A percentile compares a stretch with the other conserved stretches of the same genome.
Evolutionary conservation across 2,888 invertebrate species (phyloP).

Genomic region (Notodonta ziczac): DNA sequence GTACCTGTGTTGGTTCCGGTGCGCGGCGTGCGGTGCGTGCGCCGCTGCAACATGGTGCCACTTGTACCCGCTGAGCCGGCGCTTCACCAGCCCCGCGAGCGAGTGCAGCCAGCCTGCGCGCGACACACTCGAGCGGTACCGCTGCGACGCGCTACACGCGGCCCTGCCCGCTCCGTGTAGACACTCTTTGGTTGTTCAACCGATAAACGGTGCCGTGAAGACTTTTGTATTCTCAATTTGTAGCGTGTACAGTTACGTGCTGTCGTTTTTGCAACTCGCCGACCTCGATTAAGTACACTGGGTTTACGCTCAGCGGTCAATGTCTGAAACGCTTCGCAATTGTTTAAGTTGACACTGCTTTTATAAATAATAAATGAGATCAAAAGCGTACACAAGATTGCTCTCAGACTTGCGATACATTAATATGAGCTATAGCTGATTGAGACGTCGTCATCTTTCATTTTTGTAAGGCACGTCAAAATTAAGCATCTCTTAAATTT

Average conservation of each 20-base stretch:
- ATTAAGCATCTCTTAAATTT: too few species aligned
- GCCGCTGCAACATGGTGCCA: conserved; percentile 86
- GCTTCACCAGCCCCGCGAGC: conserved; percentile 89
- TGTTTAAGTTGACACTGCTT: too few species aligned
- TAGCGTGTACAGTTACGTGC: neutral
- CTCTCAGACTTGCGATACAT: too few species aligned
- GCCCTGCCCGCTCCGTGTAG: conserved; percentile 36
- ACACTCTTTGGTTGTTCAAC: conserved; percentile 26
- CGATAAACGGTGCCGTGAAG: neutral
- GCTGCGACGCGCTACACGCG: conserved; percentile 30
- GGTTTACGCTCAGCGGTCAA: too few species aligned
- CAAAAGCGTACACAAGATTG: too few species aligned
- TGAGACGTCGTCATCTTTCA: too few species aligned
- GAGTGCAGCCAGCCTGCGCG: conserved; percentile 87
- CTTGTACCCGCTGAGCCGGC: conserved; percentile 93
- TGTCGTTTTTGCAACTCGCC: neutral
- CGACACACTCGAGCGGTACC: conserved; percentile 27
- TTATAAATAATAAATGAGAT: too few species aligned
- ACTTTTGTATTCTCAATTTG: neutral
- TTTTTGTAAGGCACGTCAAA: too few species aligned
- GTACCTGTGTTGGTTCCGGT: conserved; percentile 58
- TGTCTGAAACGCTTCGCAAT: too few species aligned
- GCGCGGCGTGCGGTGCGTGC: conserved; percentile 36
- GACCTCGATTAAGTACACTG: too few species aligned
- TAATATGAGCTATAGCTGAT: too few species aligned